Evolutionary conservation across 1,140 invertebrate genomes (phyloP), one percentile per base, ranked within the genome.

Genomic region (Pomacea maculata): DNA sequence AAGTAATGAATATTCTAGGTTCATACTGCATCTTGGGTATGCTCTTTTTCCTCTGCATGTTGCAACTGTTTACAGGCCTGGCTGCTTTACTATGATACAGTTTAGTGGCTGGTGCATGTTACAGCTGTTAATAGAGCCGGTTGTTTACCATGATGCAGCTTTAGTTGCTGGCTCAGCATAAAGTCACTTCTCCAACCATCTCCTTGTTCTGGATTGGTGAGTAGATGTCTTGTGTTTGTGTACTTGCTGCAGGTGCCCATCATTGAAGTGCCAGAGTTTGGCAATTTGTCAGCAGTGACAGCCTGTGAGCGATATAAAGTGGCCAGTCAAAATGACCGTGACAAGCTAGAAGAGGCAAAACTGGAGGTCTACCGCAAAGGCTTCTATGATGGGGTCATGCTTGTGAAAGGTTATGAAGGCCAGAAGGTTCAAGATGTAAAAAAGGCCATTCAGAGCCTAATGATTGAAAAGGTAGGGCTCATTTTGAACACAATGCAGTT

Each of bases 311-410:
- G 95, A 86, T 92, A 99, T 14, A 98, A 99, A 92, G 98, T 99
- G 86, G 95, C 97, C 90, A 98, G 97, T 89, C 98, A 99, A 92
- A 99, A 99, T 92, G 98, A 99, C 88, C 95, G 94, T 88, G 96
- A 97, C 0, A 99, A 99, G 91, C 92, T 99, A 71, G 91, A 94
- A 12, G 95, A 99, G 92, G 99, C 99, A 0, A 99, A 99, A 91
- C 97, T 98, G 88, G 94, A 88, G 83, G 95, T 98, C 67, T 99
- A 99, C 89, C 91, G 99, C 8, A 99, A 99, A 93, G 98, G 97
- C 80, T 99, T 99, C 92, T 99, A 99, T 91, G 97, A 99, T 88
- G 94, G 94, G 73, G 92, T 97, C 0, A 93, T 99, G 91, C 84
- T 97, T 52, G 95, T 99, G 81, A 97, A 97, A 9, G 94, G 96